Evolutionary conservation across 2,888 invertebrate genomes (phyloP).

Genomic region (Lissonota sp.): DNA sequence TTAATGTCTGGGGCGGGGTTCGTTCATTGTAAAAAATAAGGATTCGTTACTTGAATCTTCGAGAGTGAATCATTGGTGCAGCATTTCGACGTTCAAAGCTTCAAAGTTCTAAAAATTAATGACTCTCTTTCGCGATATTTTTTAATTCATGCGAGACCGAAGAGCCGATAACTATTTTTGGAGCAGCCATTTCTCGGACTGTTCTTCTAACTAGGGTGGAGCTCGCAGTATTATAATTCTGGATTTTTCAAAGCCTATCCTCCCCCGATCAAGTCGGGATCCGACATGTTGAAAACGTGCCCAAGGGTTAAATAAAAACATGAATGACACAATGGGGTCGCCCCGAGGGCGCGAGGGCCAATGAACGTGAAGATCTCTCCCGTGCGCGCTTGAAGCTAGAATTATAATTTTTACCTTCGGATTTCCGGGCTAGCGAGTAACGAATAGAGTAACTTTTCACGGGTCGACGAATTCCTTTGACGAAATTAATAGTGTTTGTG

Average conservation of each 20-base stretch:
- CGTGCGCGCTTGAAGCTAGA: constrained; percentile 29
- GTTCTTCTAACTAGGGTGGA: constrained; percentile 43
- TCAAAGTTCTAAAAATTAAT: not conserved
- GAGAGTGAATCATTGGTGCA: too few species aligned
- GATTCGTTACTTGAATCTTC: too few species aligned
- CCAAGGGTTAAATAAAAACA: constrained; percentile 49
- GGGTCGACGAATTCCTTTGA: constrained; percentile 79
- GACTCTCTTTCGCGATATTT: not conserved
- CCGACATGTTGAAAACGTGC: constrained; percentile 32
- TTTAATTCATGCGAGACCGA: not conserved
- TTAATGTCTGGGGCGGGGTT: not conserved
- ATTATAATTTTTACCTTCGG: constrained; percentile 55
- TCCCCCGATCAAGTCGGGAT: constrained; percentile 47
- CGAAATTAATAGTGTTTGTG: constrained; percentile 81
- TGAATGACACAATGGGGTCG: constrained; percentile 56
- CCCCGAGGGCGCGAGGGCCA: constrained; percentile 45
- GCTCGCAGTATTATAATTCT: constrained; percentile 40
- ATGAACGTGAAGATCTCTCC: constrained; percentile 53
- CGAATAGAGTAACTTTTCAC: constrained; percentile 77
- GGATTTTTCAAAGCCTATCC: constrained; percentile 43
- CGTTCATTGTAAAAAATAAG: too few species aligned
- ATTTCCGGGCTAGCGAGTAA: not conserved
- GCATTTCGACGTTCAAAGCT: too few species aligned
- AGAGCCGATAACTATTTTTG: constrained; percentile 22
- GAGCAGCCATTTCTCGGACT: constrained; percentile 27